phyloP scores from a whole-genome alignment of 2,113 vertebrate genomes.

The Cinclus cinclus region DNA sequence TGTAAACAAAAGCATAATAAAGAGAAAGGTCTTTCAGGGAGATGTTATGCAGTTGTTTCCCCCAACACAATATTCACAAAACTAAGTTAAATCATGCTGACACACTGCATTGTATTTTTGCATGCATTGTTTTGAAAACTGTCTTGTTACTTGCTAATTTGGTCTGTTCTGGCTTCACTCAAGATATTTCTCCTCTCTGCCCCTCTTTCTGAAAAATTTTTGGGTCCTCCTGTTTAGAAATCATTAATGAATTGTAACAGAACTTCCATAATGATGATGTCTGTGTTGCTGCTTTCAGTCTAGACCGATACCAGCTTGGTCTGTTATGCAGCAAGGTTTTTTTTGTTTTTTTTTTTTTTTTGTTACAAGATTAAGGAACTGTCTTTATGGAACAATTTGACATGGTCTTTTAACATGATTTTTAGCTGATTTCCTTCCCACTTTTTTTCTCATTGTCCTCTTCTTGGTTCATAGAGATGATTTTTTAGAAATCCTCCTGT shows the following conservation, averaged over 20 bases:
- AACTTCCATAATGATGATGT: not conserved
- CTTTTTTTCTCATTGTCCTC: not conserved
- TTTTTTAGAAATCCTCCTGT: not conserved
- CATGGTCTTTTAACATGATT: not conserved
- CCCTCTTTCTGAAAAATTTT: not conserved
- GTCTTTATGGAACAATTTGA: not conserved
- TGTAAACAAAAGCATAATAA: not conserved
- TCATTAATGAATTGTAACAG: not conserved
- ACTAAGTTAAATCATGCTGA: not conserved
- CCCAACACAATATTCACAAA: not conserved
- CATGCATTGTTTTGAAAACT: not conserved
- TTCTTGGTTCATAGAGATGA: not conserved
- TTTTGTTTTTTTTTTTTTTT: rapidly evolving
- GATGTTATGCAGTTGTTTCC: not conserved
- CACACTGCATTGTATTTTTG: not conserved
- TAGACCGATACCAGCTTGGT: not conserved
- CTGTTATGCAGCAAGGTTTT: not conserved
- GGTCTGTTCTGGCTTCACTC: not conserved
- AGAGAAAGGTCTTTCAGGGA: not conserved
- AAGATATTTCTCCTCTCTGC: not conserved
- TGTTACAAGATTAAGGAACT: not conserved
- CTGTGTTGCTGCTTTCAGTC: not conserved
- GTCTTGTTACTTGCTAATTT: not conserved
- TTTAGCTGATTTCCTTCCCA: not conserved
- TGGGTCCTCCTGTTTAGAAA: not conserved